Conservation (phyloP, 2,113 vertebrate genomes). For the Syrmaticus mikado region DNA sequence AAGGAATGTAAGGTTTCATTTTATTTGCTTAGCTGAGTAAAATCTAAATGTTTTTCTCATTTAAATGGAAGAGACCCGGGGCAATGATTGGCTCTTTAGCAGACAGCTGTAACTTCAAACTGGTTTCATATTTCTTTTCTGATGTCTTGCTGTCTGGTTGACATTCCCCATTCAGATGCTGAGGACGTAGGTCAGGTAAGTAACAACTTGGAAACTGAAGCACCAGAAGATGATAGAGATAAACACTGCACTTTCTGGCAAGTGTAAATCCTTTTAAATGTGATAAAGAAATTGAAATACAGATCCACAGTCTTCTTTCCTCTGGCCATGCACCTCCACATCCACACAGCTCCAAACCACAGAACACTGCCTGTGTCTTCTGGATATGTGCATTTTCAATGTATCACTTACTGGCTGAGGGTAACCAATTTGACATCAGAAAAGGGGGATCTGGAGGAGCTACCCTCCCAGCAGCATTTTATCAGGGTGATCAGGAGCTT, state of each 20-base stretch:
- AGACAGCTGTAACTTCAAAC: background rate
- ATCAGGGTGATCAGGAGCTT: background rate
- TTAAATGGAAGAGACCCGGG: background rate
- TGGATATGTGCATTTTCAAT: background rate
- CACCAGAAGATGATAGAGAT: background rate
- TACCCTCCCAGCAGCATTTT: no score
- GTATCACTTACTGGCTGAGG: background rate
- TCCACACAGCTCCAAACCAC: background rate
- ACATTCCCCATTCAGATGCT: background rate
- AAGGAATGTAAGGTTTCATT: background rate
- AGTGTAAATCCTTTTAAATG: background rate
- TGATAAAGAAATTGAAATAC: background rate
- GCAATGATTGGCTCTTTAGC: background rate
- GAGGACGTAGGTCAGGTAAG: background rate
- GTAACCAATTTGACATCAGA: background rate
- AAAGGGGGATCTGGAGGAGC: background rate
- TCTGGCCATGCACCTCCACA: background rate
- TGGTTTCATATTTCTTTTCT: background rate
- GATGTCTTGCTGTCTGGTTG: background rate
- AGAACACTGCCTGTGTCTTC: background rate
- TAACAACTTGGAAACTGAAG: background rate
- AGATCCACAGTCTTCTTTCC: background rate
- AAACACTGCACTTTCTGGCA: background rate
- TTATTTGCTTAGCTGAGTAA: background rate
- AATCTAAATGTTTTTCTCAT: background rate